Conservation (phyloP, 2,888 invertebrate genomes). For the Cyclophora punctaria region DNA sequence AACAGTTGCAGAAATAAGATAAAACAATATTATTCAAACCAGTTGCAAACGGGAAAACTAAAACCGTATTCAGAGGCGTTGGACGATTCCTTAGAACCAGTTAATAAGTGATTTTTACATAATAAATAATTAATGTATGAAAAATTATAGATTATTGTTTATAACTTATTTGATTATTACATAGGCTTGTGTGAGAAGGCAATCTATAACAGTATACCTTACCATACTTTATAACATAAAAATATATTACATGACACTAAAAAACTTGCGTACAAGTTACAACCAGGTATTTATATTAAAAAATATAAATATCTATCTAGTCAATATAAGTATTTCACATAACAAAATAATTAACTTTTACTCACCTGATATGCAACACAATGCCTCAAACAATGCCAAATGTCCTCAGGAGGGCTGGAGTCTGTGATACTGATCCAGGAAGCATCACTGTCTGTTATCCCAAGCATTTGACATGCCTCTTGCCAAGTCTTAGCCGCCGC, state of each 20-base stretch:
- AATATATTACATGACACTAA: no score
- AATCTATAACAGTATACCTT: no score
- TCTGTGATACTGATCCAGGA: slow-evolving; percentile 50
- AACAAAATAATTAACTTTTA: no score
- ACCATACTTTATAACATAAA: no score
- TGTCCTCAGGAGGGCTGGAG: slow-evolving; percentile 40
- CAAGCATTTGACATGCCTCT: slow-evolving; percentile 45
- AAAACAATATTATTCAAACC: background rate
- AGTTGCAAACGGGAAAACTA: background rate
- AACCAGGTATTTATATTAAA: no score
- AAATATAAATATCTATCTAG: no score
- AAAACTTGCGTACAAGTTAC: no score
- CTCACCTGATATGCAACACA: slow-evolving; percentile 61
- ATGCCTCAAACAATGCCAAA: slow-evolving; percentile 62
- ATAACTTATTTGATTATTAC: no score
- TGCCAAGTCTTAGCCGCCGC: slow-evolving; percentile 59
- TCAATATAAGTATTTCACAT: no score
- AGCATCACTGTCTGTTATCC: slow-evolving; percentile 32
- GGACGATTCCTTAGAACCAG: background rate
- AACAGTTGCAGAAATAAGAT: background rate
- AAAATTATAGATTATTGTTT: background rate
- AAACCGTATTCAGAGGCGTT: background rate
- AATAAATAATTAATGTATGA: background rate
- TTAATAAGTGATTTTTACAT: background rate
- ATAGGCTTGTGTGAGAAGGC: no score